Evolutionary conservation across 2,797 vertebrate genomes (phyloP).

Genomic region (Phoeniculus purpureus): DNA sequence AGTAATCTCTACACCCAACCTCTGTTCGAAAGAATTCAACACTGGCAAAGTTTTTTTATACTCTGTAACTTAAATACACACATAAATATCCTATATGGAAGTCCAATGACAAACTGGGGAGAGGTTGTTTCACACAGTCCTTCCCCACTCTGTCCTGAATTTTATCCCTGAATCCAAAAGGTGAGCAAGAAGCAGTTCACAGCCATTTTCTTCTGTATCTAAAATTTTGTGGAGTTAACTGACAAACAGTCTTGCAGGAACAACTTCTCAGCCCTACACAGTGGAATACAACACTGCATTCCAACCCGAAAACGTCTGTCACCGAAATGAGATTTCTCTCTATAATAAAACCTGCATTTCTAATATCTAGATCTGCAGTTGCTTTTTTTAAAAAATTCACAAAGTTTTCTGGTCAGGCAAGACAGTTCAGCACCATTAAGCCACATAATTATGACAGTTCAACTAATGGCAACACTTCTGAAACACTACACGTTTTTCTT

Average conservation of each 20-base stretch:
- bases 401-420: neutral
- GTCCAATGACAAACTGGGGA: neutral
- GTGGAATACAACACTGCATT: neutral
- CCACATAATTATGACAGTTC: neutral
- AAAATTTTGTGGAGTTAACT: neutral
- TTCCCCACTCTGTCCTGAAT: neutral
- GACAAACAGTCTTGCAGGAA: neutral
- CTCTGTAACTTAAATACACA: neutral
- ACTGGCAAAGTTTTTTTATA: neutral
- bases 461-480: neutral
- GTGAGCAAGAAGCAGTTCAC: neutral
- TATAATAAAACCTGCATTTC: neutral
- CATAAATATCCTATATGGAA: neutral
- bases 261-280: neutral
- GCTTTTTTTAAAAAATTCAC: neutral
- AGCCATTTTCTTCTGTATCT: neutral
- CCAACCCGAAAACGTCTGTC: neutral
- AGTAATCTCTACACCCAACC: neutral
- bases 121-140: neutral
- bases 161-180: neutral
- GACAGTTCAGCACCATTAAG: neutral
- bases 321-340: neutral
- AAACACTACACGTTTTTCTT: neutral
- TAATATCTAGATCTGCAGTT: neutral
- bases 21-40: neutral